Conservation (phyloP, 2,113 vertebrate genomes). For the Callipepla californica region DNA sequence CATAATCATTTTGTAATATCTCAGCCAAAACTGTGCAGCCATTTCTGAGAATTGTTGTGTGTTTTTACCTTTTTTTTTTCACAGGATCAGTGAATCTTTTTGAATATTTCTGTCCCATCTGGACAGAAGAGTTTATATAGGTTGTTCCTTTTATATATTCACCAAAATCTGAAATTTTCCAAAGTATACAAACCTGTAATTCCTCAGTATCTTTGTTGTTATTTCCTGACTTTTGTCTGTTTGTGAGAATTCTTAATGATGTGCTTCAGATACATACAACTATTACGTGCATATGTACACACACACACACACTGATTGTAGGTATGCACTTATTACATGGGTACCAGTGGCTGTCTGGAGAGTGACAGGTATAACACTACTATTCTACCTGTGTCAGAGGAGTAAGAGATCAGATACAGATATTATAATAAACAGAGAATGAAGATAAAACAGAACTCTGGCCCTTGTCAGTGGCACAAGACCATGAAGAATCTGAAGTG, state of each 20-base stretch:
- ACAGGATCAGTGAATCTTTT: accelerated
- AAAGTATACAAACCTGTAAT: neutral
- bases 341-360: neutral
- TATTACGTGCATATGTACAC: neutral
- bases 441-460: neutral
- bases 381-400: neutral
- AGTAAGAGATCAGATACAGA: neutral
- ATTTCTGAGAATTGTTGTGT: neutral
- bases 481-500: neutral
- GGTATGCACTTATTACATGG: neutral
- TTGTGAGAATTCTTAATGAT: neutral
- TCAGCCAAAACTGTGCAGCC: neutral
- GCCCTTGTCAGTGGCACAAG: neutral
- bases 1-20: neutral
- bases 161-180: neutral
- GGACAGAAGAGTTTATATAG: neutral
- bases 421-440: constrained; percentile 31
- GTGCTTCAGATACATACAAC: neutral
- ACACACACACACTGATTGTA: neutral
- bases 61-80: neutral
- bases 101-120: neutral
- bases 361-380: neutral
- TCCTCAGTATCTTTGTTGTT: accelerated
- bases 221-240: neutral
- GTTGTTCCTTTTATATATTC: neutral